Evolutionary conservation across 1,140 invertebrate species (phyloP).

Genomic region (Myzus persicae): DNA sequence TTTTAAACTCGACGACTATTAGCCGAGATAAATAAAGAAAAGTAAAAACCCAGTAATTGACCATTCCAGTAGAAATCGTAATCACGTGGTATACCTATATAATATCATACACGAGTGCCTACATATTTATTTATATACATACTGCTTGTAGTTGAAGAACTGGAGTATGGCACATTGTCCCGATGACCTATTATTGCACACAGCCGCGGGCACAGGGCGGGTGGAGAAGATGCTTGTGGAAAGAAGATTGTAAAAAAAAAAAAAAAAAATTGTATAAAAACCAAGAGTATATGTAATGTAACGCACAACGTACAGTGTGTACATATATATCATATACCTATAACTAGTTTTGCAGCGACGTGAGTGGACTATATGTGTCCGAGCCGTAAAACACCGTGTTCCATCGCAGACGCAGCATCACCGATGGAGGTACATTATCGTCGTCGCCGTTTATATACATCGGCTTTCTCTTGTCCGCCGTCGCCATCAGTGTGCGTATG

Average conservation of each 20-base stretch:
- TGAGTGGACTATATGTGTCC: constrained; percentile 24
- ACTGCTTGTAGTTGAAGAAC: background rate
- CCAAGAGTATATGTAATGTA: constrained; percentile 19
- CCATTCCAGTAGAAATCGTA: constrained; percentile 42
- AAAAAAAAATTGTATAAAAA: constrained; percentile 34
- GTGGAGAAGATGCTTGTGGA: constrained; percentile 18
- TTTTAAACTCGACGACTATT: background rate
- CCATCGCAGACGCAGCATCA: background rate
- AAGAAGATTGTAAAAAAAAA: background rate
- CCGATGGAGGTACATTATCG: constrained; percentile 18
- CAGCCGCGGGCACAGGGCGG: background rate
- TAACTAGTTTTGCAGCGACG: background rate
- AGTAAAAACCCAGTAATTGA: constrained; percentile 15
- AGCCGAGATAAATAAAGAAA: constrained; percentile 6
- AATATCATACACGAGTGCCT: background rate
- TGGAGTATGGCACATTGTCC: constrained; percentile 49
- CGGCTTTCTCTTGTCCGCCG: constrained; percentile 30
- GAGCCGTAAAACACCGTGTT: constrained; percentile 37
- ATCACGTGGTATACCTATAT: background rate
- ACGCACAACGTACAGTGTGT: no score
- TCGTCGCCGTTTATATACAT: background rate
- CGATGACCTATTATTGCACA: constrained; percentile 47
- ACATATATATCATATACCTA: background rate
- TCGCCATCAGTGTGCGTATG: background rate
- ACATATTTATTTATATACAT: background rate